Base-by-base conservation (phyloP, 2,797 vertebrate species). In the Smutsia temminckii region DNA sequence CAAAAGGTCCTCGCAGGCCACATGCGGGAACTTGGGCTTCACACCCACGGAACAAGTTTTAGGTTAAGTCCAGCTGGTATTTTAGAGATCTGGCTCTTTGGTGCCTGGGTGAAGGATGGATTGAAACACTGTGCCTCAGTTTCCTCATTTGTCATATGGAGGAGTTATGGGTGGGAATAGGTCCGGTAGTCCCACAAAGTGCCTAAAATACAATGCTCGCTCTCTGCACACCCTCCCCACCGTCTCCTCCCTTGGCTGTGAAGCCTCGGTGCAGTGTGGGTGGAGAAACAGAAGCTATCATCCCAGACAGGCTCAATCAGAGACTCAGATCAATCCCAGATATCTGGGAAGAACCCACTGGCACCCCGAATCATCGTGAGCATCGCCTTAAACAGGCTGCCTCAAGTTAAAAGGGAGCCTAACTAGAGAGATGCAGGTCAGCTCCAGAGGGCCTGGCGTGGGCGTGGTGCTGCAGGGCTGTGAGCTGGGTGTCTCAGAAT, bases 21-120 rank as follows among this genome's bases (percentile, higher is more conserved):
- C 37, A 6, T 16, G 25, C 2, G 81, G 51, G 72, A 66, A 29
- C 27, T 1, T 3, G 32, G 55, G 34, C 46, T 84, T 89, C 63
- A 27, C 66, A 63, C 37, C 32, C 5, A 7, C 5, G 21, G 85
- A 55, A 37, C 61, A 71, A 77, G 46, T 55, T 91, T 68, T 20
- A 92, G 37, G 57, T 64, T 75, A 87, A 91, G 88, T 64, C 40
- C 61, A 64, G 32, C 61, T 34, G 42, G 81, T 32, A 74, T 92
- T 92, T 80, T 53, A 78, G 84, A 91, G 75, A 53, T 37, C 42
- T 0, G 27, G 49, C 83, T 90, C 59, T 85, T 16, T 0, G 7
- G 53, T n/a, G 72, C 78, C 83, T 18, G 18, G 14, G n/a, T 42
- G 27, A 51, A 55, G 20, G 5, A 6, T 57, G 34, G 55, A 12